These are phyloP conservation scores for Acanthaster planci DNA, from an alignment of 35 echinoderm and acorn worm genomes.

Conservation along the genomic window DNA sequence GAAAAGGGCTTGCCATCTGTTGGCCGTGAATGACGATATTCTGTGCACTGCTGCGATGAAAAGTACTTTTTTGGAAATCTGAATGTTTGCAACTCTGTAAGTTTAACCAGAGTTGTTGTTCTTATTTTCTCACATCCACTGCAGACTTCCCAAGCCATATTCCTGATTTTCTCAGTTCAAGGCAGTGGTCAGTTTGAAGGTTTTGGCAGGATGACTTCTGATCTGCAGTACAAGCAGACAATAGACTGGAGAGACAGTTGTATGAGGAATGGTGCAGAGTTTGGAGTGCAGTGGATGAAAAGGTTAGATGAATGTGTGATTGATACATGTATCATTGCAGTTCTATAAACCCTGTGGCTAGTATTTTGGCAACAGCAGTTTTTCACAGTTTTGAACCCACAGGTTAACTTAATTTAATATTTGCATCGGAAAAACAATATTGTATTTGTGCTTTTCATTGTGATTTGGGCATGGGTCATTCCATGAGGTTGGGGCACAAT, in stretches of 20 bases:
- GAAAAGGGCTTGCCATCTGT: no score
- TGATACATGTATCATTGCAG: no score
- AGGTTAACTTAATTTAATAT: no score
- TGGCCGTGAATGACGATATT: not conserved
- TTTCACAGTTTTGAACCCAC: no score
- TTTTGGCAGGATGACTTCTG: conserved; percentile 56
- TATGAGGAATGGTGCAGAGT: conserved; percentile 2
- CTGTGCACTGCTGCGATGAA: not conserved
- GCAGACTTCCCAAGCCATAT: conserved; percentile 29
- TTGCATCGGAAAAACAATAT: no score
- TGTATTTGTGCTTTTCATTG: no score
- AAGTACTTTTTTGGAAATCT: not conserved
- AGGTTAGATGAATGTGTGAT: conserved; percentile 8
- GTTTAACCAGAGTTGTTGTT: not conserved
- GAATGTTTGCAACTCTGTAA: not conserved
- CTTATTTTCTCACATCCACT: conserved; percentile 1
- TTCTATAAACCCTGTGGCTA: no score
- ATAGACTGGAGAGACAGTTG: conserved; percentile 25
- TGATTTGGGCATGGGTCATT: no score
- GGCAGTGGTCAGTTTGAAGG: conserved; percentile 57
- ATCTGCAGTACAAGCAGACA: not conserved
- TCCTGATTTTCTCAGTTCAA: conserved; percentile 45
- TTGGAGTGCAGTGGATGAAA: conserved; percentile 60
- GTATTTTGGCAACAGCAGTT: no score
- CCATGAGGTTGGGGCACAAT: no score